Evolutionary conservation across 2,113 vertebrate genomes (phyloP), one percentile per base, ranked within the genome.

Genomic region (Seriola quinqueradiata): DNA sequence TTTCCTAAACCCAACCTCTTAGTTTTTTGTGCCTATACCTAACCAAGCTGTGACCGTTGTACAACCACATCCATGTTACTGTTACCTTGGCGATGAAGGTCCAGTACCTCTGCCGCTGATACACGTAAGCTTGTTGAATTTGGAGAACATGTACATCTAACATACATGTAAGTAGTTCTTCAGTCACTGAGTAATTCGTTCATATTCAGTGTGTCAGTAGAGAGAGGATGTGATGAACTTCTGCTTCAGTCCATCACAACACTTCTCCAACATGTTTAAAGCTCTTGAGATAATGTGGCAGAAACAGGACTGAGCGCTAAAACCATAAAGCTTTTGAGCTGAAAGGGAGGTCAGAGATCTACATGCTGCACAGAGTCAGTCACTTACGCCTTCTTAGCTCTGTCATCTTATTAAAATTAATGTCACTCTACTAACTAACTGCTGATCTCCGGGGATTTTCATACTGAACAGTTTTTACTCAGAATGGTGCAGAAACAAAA

Each of bases 321-420:
- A 64, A 79, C 19, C 42, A 19, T 55, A 42, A 65, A 66, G 46
- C 46, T 34, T 44, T 42, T 8, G 19, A 42, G 75, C 70, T 73
- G 75, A 9, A 40, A 67, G 50, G 11, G 8, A 6, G 34, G 44
- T 60, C 46, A 42, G 23, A 48, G 48, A 57, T 52, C 25, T 21
- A 4, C 17, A 4, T n/a, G 28, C 42, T 38, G 36, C 25, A 68
- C 42, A 78, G 28, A 61, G 38, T 57, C 70, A 63, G 52, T 38
- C 23, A 16, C 61, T 59, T 36, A 34, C 28, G 46, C 7, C 70
- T 78, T 16, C 64, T 78, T 11, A 69, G 64, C 32, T 70, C 77
- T 75, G 77, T 70, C 65, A 58, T 79, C 58, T 79, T 64, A 75
- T 28, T 12, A 52, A 79, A 71, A 79, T 79, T 70, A 79, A 55